Evolutionary conservation across 2,113 vertebrate genomes (phyloP), one percentile per base, ranked within the genome.

Genomic region (Cranoglanis bouderius): DNA sequence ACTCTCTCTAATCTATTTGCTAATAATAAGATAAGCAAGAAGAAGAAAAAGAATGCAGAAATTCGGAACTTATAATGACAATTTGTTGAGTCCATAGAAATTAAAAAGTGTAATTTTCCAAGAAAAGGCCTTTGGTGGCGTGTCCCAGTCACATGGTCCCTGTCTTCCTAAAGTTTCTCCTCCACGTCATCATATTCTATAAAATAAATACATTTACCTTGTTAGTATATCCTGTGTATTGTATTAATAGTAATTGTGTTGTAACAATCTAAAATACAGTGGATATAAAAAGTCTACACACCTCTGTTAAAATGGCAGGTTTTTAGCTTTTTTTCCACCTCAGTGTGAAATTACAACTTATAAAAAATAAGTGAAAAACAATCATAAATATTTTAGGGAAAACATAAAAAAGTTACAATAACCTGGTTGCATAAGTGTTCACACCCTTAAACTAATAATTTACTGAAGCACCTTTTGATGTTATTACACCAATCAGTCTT

Each of bases 81-180:
- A 80, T 51, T 80, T 26, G 51, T 51, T 80, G 77, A 12, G 24
- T 29, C n/a, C 46, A 49, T n/a, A 80, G 46, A 49, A 14, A 26
- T 80, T 51, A 1, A 49, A 78, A 51, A n/a, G n/a, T 78, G 75
- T 49, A 78, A 81, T 81, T 51, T 81, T 49, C 49, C 32, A 29
- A 53, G 49, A 81, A 81, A 35, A 81, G 46, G 49, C 14, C 1
- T 81, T 81, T 81, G 49, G 29, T 2, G 78, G 49, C 49, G 49
- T 81, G 46, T 81, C 78, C 55, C 78, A 81, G 78, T 81, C 78
- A 81, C 78, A 81, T 55, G 46, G 26, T 81, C 46, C 29, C 74
- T 77, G 46, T 81, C n/a, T 38, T 57, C 35, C 53, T 82, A n/a
- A 57, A n/a, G 57, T 82, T 82, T 82, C 53, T 82, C n/a, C 3